These are phyloP conservation scores for Trichonephila inaurata DNA, from an alignment of 1,140 invertebrate genomes.

Conservation along the genomic window DNA sequence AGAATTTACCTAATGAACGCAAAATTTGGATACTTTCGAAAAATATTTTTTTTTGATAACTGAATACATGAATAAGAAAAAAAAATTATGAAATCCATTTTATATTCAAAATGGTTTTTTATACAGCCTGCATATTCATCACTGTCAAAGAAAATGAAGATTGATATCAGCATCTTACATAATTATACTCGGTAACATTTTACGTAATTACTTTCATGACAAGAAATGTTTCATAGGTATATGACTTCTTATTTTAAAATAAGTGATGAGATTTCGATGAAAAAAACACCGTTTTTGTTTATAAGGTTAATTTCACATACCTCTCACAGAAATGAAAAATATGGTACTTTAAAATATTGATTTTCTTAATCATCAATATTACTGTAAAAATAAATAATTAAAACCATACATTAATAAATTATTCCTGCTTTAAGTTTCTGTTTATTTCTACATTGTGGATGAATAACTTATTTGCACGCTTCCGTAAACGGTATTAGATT, in stretches of 20 bases:
- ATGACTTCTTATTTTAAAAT: not conserved
- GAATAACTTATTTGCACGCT: no score
- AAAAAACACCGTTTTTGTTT: not conserved
- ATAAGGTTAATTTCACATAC: not conserved
- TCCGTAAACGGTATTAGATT: no score
- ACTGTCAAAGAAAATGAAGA: constrained; percentile 25
- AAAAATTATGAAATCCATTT: not conserved
- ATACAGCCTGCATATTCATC: not conserved
- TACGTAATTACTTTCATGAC: not conserved
- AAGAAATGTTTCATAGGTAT: not conserved
- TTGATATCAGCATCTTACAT: not conserved
- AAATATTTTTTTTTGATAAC: not conserved
- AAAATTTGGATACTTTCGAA: not conserved
- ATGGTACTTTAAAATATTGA: no score
- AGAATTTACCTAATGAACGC: not conserved
- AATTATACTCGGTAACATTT: constrained; percentile 2
- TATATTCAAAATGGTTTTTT: not conserved
- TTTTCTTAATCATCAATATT: not conserved
- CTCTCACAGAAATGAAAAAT: not conserved
- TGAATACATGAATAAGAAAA: not conserved
- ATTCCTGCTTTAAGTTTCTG: no score
- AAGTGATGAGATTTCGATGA: not conserved
- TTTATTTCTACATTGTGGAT: no score
- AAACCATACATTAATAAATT: no score
- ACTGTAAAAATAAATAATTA: not conserved